A percentile compares a stretch with the other conserved stretches of the same genome.
Conservation (phyloP, 2,797 vertebrate species). For the Thalassophryne amazonica region DNA sequence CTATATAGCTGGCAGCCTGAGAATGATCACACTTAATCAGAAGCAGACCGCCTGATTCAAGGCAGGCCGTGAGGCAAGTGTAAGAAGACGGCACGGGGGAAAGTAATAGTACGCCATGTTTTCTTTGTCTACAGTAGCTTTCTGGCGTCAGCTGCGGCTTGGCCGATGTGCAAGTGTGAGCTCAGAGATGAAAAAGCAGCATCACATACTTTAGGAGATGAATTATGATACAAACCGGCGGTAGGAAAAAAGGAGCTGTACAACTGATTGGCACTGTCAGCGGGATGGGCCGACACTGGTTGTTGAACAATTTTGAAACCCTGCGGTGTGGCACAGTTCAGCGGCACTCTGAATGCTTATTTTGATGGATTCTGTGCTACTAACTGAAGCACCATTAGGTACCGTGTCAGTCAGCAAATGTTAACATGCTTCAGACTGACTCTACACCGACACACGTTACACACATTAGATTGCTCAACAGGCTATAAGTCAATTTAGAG, state of each 20-base stretch:
- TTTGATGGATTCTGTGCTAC: constrained; percentile 70
- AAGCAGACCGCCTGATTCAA: constrained; percentile 69
- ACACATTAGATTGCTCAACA: constrained; percentile 23
- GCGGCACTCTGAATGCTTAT: constrained; percentile 55
- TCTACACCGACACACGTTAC: constrained; percentile 12
- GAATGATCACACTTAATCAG: constrained; percentile 76
- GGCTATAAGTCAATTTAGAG: constrained; percentile 22
- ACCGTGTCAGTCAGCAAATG: constrained; percentile 53
- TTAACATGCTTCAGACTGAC: constrained; percentile 29
- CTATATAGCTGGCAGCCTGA: constrained; percentile 62
- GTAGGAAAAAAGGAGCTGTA: constrained; percentile 44
- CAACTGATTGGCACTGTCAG: constrained; percentile 57
- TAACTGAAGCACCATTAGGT: constrained; percentile 54
- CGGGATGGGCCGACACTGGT: constrained; percentile 20
- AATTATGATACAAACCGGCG: constrained; percentile 60
- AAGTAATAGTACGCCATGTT: constrained; percentile 67
- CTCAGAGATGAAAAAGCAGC: constrained; percentile 68
- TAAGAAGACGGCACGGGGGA: constrained; percentile 51
- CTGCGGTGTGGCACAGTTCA: constrained; percentile 50
- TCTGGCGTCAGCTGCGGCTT: constrained; percentile 71
- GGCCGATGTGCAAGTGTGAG: constrained; percentile 63
- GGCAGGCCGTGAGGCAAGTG: constrained; percentile 42
- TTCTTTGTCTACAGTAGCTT: constrained; percentile 77
- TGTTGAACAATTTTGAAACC: constrained; percentile 49
- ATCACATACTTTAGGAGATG: constrained; percentile 63